phyloP scores from a whole-genome alignment of 2,113 vertebrate species.

The Pluvianellus socialis region DNA sequence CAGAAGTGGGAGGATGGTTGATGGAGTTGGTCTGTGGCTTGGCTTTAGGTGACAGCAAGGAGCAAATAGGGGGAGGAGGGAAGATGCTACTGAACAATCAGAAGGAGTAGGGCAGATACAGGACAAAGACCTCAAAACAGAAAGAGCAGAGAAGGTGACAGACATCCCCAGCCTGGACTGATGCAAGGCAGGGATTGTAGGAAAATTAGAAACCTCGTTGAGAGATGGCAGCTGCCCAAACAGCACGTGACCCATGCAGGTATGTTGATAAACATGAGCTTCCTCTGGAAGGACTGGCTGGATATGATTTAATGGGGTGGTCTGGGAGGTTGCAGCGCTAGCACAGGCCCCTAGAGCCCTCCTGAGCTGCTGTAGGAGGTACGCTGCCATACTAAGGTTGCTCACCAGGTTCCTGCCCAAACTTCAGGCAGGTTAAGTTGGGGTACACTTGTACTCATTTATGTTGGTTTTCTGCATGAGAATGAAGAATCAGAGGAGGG shows the following conservation, averaged over 20 bases:
- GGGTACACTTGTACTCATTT: fast-evolving
- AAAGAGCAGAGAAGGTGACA: not conserved
- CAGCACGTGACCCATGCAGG: not conserved
- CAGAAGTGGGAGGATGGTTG: not conserved
- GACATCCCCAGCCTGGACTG: not conserved
- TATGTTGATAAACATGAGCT: not conserved
- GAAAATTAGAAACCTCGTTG: not conserved
- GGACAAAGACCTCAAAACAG: not conserved
- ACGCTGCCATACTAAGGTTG: no score
- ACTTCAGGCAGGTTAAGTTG: not conserved
- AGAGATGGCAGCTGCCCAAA: not conserved
- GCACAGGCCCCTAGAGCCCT: not conserved
- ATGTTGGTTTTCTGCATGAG: not conserved
- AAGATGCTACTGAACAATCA: not conserved
- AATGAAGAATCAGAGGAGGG: not conserved
- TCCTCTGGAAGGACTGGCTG: not conserved
- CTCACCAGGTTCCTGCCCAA: not conserved
- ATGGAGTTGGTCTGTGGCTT: not conserved
- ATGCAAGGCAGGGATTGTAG: not conserved
- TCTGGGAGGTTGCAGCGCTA: not conserved
- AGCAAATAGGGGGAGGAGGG: not conserved
- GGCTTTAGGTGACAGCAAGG: not conserved
- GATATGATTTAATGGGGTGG: no score
- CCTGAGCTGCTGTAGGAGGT: not conserved
- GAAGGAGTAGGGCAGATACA: not conserved